Conservation (phyloP, 2,113 vertebrate species). For the Onychorhynchus coronatus region DNA sequence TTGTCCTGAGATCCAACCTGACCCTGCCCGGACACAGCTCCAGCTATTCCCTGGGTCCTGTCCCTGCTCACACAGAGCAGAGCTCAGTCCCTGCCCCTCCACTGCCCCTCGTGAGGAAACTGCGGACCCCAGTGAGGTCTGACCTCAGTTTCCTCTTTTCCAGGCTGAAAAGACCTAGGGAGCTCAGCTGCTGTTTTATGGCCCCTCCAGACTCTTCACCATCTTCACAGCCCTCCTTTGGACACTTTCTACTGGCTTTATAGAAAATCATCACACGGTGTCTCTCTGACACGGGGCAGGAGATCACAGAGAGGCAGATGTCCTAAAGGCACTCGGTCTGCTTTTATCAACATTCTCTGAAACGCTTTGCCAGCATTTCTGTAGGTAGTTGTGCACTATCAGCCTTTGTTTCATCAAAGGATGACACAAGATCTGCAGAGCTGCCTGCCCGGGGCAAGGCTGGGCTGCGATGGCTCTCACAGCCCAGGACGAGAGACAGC, state of each 20-base stretch:
- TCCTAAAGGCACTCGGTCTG: background rate
- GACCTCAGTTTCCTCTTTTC: background rate
- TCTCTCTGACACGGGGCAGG: accelerated
- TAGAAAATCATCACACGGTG: background rate
- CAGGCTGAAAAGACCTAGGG: background rate
- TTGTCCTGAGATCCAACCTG: accelerated
- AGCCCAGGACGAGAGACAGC: background rate
- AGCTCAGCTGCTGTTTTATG: background rate
- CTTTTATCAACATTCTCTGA: background rate
- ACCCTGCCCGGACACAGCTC: background rate
- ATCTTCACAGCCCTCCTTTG: background rate
- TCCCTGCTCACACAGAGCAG: background rate
- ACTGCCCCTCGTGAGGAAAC: background rate
- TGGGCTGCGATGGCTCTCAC: accelerated
- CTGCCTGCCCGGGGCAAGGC: background rate
- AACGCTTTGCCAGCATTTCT: background rate
- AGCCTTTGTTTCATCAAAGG: background rate
- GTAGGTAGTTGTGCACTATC: background rate
- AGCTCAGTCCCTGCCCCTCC: background rate
- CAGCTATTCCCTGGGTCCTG: background rate
- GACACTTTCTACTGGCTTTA: background rate
- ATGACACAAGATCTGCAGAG: background rate
- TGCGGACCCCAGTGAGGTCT: background rate
- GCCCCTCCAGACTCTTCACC: no score
- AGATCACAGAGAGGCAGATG: background rate